Conservation (phyloP, 1,140 invertebrate species). For the Diachasmimorpha longicaudata region DNA sequence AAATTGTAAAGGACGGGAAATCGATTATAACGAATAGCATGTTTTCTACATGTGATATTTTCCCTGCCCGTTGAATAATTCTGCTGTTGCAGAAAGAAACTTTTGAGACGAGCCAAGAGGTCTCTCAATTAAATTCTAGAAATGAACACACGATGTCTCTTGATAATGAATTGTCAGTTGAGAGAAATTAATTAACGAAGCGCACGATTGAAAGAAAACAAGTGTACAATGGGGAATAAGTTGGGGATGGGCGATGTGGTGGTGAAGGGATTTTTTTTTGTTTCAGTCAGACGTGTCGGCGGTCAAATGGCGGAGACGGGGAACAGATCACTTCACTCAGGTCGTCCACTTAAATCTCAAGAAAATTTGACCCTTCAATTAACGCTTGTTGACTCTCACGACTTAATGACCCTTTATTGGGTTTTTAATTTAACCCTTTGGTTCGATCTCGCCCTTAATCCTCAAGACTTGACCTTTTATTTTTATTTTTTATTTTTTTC, state of each 20-base stretch:
- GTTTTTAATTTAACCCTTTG: no score
- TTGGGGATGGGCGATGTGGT: background rate
- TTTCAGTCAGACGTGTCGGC: no score
- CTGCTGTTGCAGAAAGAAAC: background rate
- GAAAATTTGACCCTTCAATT: background rate
- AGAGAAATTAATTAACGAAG: background rate
- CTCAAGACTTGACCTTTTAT: no score
- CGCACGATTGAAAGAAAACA: background rate
- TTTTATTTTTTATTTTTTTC: no score
- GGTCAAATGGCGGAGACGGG: no score
- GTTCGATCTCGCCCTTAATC: no score
- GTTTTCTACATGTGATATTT: background rate
- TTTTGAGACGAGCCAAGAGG: background rate
- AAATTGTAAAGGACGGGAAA: background rate
- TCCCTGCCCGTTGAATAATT: background rate
- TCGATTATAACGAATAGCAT: background rate
- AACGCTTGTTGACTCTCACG: background rate
- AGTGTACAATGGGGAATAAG: background rate
- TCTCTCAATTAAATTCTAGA: background rate
- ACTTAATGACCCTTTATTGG: background rate
- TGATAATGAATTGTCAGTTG: background rate
- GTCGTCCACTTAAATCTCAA: no score
- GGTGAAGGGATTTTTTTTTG: no score
- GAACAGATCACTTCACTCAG: no score
- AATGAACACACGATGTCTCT: background rate